These are phyloP conservation scores for Cotesia typhae DNA, from an alignment of 1,140 invertebrate genomes.

Conservation along the genomic window DNA sequence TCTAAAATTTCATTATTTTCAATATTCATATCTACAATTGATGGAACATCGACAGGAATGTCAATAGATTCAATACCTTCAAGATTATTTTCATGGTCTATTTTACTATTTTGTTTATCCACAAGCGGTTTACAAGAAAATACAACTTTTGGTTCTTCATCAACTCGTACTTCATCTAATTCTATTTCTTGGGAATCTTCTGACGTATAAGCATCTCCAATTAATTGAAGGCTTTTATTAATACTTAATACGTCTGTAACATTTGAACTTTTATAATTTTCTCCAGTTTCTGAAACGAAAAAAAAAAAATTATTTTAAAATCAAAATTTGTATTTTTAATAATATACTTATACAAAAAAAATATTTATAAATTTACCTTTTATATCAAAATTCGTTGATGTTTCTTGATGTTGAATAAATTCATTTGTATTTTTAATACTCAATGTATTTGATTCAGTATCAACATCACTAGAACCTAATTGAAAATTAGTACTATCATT, in stretches of 20 bases:
- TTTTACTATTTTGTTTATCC: constrained; percentile 4
- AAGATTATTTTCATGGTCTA: constrained; percentile 14
- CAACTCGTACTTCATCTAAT: constrained; percentile 30
- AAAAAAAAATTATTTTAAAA: not conserved
- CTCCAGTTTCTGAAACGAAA: not conserved
- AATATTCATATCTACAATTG: not conserved
- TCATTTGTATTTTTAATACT: constrained; percentile 9
- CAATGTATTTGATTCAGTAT: not conserved
- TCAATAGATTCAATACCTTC: not conserved
- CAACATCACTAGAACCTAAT: not conserved
- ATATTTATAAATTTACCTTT: constrained; percentile 6
- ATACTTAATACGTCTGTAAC: constrained; percentile 36
- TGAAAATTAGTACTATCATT: constrained; percentile 13
- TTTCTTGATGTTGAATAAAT: not conserved
- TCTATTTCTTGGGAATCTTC: constrained; percentile 51
- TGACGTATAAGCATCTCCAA: constrained; percentile 54
- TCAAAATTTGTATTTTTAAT: not conserved
- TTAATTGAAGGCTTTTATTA: constrained; percentile 53
- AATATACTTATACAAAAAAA: not conserved
- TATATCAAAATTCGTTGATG: not conserved
- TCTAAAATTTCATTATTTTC: not conserved
- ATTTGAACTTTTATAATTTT: constrained; percentile 8
- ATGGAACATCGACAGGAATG: not conserved
- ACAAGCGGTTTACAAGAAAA: constrained; percentile 34
- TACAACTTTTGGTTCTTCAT: constrained; percentile 26